These are phyloP conservation scores for Geodia barretti DNA, from an alignment of 37 sponge, comb jelly and placozoan species.

Conservation along the genomic window DNA sequence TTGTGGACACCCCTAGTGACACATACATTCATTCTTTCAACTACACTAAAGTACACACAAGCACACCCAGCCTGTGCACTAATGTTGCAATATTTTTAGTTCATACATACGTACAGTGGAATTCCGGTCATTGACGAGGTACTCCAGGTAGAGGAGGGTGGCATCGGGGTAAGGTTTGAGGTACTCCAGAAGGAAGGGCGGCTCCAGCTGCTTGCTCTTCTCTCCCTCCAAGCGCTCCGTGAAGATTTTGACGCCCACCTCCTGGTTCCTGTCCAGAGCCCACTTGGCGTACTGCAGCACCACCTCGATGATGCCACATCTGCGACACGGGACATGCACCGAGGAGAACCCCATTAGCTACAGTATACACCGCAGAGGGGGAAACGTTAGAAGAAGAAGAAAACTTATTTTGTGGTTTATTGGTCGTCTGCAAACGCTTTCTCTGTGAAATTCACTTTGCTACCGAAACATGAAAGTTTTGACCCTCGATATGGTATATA, in stretches of 20 bases:
- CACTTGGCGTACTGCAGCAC: slow-evolving; percentile 81
- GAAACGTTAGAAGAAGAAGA: too few species aligned
- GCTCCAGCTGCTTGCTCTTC: slow-evolving; percentile 3
- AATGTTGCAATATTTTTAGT: neutral
- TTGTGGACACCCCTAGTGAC: too few species aligned
- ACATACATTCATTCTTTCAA: too few species aligned
- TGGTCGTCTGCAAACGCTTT: too few species aligned
- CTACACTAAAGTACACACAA: too few species aligned
- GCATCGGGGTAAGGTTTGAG: slow-evolving; percentile 54
- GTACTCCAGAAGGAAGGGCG: slow-evolving; percentile 48
- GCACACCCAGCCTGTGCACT: too few species aligned
- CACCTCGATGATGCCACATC: slow-evolving; percentile 47
- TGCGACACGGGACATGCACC: slow-evolving; percentile 3
- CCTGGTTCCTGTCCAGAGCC: slow-evolving; percentile 78
- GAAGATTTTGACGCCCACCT: slow-evolving; percentile 59
- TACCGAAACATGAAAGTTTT: too few species aligned
- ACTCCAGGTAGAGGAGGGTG: slow-evolving; percentile 64
- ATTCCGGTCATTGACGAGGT: slow-evolving; percentile 27
- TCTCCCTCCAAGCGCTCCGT: slow-evolving; percentile 23
- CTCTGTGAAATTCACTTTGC: too few species aligned
- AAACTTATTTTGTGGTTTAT: too few species aligned
- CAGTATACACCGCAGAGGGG: too few species aligned
- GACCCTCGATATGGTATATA: too few species aligned
- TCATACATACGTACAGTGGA: slow-evolving; percentile 33
- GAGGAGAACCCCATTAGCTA: neutral